A percentile compares a stretch with the other conserved stretches of the same genome.
phyloP scores from a whole-genome alignment of 2,113 vertebrate genomes.

The Nycticryphes semicollaris region DNA sequence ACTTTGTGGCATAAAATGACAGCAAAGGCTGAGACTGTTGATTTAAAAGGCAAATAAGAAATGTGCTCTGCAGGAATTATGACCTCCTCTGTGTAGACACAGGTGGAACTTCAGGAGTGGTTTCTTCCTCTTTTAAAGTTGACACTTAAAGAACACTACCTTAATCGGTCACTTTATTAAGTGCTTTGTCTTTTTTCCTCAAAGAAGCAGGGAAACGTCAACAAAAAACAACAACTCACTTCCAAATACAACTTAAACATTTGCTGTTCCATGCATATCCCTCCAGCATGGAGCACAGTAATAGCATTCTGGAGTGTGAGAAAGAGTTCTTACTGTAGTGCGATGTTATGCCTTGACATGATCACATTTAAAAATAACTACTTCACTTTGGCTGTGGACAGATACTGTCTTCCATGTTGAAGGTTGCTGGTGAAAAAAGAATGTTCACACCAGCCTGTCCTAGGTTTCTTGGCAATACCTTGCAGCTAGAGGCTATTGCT shows the following conservation, averaged over 20 bases:
- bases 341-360: neutral
- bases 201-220: neutral
- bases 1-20: slow-evolving; percentile 15
- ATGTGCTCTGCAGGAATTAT: neutral
- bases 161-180: neutral
- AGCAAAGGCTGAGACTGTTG: neutral
- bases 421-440: neutral
- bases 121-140: slow-evolving; percentile 3
- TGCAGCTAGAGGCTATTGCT: neutral
- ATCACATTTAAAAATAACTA: neutral
- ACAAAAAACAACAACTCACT: neutral
- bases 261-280: neutral
- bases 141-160: neutral
- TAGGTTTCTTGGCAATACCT: neutral
- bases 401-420: neutral
- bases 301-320: neutral
- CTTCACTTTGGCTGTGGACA: neutral
- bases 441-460: neutral
- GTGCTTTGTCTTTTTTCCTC: neutral
- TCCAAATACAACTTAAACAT: neutral
- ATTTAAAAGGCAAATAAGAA: slow-evolving; percentile 57
- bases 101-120: neutral
- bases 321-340: neutral
- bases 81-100: neutral
- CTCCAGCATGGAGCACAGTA: neutral